phyloP scores from a whole-genome alignment of 2,797 vertebrate genomes.

The Scolopax bukidnonensis region DNA sequence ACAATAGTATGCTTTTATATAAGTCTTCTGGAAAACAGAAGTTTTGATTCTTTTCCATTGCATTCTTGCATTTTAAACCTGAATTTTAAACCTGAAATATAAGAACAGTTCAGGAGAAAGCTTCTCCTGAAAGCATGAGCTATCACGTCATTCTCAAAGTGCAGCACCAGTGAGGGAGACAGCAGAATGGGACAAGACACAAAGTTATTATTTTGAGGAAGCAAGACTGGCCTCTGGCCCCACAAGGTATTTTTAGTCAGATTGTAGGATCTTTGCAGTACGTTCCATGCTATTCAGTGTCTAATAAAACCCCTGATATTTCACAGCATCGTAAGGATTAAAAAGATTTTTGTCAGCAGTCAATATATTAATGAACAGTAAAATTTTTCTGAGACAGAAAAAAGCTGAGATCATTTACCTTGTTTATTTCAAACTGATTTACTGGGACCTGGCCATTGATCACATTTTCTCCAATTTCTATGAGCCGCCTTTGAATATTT shows the following conservation, averaged over 20 bases:
- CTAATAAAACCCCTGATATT: background rate
- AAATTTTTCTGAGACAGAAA: background rate
- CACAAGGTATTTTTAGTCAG: background rate
- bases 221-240: background rate
- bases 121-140: background rate
- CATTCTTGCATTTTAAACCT: background rate
- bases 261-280: background rate
- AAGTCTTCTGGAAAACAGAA: background rate
- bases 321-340: background rate
- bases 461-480: slow-evolving; percentile 93
- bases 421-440: slow-evolving; percentile 94
- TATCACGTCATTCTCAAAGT: background rate
- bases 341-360: background rate
- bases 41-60: background rate
- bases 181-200: background rate
- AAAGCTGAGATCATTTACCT: slow-evolving; percentile 79
- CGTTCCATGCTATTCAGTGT: background rate
- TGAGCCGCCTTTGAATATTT: slow-evolving; percentile 93
- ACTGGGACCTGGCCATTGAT: slow-evolving; percentile 81
- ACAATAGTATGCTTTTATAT: background rate
- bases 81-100: background rate
- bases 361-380: background rate
- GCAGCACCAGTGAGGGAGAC: background rate
- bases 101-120: background rate
- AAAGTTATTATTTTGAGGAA: background rate